phyloP scores from a whole-genome alignment of 2,888 invertebrate species.

The Cheilosia variabilis region DNA sequence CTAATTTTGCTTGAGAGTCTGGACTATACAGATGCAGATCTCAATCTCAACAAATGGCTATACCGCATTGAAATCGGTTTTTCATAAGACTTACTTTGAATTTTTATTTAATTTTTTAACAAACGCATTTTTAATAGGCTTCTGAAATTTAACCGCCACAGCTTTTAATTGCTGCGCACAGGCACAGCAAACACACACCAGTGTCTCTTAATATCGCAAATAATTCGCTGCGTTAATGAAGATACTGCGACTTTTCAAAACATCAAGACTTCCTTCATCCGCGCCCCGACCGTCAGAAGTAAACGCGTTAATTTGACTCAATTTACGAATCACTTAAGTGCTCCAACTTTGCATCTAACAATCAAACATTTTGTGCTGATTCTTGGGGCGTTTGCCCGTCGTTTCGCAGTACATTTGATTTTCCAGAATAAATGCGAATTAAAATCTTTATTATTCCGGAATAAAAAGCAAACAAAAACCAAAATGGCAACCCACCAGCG shows the following conservation, averaged over 20 bases:
- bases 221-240: slow-evolving; percentile 12
- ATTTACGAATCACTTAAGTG: slow-evolving; percentile 49
- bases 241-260: neutral
- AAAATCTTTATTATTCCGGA: slow-evolving; percentile 39
- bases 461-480: slow-evolving; percentile 16
- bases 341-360: slow-evolving; percentile 41
- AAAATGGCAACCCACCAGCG: slow-evolving; percentile 22
- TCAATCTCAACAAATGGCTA: no score
- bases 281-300: neutral
- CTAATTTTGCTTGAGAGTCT: no score
- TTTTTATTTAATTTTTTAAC: no score
- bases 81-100: no score
- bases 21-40: no score
- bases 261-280: neutral
- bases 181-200: neutral
- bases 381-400: slow-evolving; percentile 27
- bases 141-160: no score
- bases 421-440: slow-evolving; percentile 44
- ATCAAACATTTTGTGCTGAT: slow-evolving; percentile 55
- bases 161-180: no score
- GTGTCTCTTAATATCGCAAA: slow-evolving; percentile 14
- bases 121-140: no score
- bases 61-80: no score
- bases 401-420: slow-evolving; percentile 57
- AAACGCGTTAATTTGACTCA: slow-evolving; percentile 50